These are phyloP conservation scores for Ichneumon xanthorius DNA, from an alignment of 2,888 invertebrate genomes.

Conservation along the genomic window DNA sequence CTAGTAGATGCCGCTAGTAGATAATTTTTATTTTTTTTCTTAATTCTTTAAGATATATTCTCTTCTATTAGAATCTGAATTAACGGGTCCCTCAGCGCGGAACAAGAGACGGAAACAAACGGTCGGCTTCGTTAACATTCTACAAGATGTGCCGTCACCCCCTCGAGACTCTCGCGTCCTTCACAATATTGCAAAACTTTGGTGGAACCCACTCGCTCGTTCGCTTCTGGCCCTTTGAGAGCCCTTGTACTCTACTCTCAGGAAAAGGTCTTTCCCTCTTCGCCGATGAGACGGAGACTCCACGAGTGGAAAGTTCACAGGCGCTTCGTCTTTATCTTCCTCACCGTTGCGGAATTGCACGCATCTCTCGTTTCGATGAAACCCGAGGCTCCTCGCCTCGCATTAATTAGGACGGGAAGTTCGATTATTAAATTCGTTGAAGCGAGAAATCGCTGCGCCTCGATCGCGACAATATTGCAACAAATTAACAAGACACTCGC, in stretches of 20 bases:
- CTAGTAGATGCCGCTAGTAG: too few relatives aligned
- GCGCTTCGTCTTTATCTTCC: slow-evolving; percentile 5
- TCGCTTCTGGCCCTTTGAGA: slow-evolving; percentile 63
- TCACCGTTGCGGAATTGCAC: neutral
- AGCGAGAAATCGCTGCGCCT: slow-evolving; percentile 10
- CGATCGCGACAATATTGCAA: neutral
- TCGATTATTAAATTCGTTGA: slow-evolving; percentile 59
- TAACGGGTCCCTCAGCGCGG: neutral
- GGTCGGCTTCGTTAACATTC: slow-evolving; percentile 64
- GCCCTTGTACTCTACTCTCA: slow-evolving; percentile 54
- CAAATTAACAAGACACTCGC: slow-evolving; percentile 15
- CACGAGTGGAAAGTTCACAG: slow-evolving; percentile 28
- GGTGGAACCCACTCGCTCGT: slow-evolving; percentile 31
- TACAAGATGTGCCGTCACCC: slow-evolving; percentile 64
- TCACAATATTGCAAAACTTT: slow-evolving; percentile 68
- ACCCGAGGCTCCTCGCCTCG: slow-evolving; percentile 24
- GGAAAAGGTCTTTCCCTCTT: slow-evolving; percentile 57
- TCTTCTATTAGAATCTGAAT: neutral
- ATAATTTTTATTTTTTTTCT: neutral
- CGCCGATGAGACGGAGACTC: slow-evolving; percentile 33
- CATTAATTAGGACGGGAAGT: slow-evolving; percentile 53
- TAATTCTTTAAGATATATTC: neutral
- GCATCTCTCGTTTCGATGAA: slow-evolving; percentile 1
- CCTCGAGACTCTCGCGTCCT: slow-evolving; percentile 66
- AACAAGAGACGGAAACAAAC: slow-evolving; percentile 53